Evolutionary conservation across 2,113 vertebrate species (phyloP).

Genomic region (Chiloscyllium plagiosum): DNA sequence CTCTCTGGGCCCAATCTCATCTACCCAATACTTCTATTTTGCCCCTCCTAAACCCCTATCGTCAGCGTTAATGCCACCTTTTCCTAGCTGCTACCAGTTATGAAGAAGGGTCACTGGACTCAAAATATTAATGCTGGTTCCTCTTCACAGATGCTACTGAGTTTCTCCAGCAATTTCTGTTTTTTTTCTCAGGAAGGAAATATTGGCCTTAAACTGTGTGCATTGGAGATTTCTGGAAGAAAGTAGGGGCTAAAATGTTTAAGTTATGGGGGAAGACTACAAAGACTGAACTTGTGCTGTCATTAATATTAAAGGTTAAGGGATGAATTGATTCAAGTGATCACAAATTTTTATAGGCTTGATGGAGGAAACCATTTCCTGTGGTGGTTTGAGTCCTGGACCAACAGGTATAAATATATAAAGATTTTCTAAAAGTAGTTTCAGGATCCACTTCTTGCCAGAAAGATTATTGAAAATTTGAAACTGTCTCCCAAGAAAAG

Average conservation of each 20-base stretch:
- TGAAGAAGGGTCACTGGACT: no score
- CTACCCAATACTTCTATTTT: no score
- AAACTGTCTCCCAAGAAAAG: no score
- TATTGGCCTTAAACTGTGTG: background rate
- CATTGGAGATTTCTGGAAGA: no score
- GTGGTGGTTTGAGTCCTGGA: background rate
- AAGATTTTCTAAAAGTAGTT: background rate
- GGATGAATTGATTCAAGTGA: no score
- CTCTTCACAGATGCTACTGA: no score
- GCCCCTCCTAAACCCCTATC: no score
- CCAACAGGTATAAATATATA: background rate
- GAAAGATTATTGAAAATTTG: background rate
- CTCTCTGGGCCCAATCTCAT: no score
- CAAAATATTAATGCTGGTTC: no score
- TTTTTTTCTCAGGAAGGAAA: background rate
- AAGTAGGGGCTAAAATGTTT: background rate
- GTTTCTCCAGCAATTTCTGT: no score
- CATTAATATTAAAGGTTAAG: background rate
- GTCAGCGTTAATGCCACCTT: no score
- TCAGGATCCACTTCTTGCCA: background rate
- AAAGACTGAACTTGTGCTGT: background rate
- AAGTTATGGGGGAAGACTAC: background rate
- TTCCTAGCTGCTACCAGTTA: no score
- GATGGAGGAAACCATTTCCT: background rate
- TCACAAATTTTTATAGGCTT: background rate